phyloP scores from a whole-genome alignment of 2,888 invertebrate species.

The Ennomos quercinarius region DNA sequence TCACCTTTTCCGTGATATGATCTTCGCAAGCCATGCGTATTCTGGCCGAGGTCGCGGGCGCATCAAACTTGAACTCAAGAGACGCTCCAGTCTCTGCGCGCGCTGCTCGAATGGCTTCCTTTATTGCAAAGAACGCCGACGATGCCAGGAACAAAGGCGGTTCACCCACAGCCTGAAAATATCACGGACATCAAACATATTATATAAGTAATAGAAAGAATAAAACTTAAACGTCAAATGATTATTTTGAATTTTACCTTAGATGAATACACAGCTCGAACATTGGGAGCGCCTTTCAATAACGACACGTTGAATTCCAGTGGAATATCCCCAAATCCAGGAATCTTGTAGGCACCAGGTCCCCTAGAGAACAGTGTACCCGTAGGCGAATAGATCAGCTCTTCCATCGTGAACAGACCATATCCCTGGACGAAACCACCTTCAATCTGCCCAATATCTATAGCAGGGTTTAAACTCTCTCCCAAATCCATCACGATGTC shows the following conservation, averaged over 20 bases:
- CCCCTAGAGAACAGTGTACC: constrained; percentile 94
- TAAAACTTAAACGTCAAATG: not conserved
- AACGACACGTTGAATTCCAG: constrained; percentile 96
- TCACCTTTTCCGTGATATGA: constrained; percentile 91
- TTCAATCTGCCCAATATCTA: constrained; percentile 98
- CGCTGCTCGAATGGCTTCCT: constrained; percentile 93
- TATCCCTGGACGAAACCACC: constrained; percentile 98
- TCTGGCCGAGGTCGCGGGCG: constrained; percentile 95
- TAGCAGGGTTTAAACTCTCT: constrained; percentile 97
- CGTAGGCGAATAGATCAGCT: constrained; percentile 93
- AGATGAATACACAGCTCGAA: constrained; percentile 96
- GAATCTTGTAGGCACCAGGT: constrained; percentile 97
- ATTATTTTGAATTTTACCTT: constrained; percentile 86
- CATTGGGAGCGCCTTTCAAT: constrained; percentile 95
- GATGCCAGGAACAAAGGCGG: constrained; percentile 96
- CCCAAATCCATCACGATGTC: constrained; percentile 99
- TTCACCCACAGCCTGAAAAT: constrained; percentile 95
- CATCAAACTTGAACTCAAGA: constrained; percentile 87
- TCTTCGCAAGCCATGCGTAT: constrained; percentile 97
- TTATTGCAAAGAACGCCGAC: constrained; percentile 96
- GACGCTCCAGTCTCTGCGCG: constrained; percentile 88
- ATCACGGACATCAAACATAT: not conserved
- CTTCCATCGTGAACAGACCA: constrained; percentile 96
- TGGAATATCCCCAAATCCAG: constrained; percentile 96
- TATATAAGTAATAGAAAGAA: too few relatives aligned